A percentile compares a stretch with the other conserved stretches of the same genome.
Conservation (phyloP, 2,888 invertebrate species). For the Gasteruption jaculator region DNA sequence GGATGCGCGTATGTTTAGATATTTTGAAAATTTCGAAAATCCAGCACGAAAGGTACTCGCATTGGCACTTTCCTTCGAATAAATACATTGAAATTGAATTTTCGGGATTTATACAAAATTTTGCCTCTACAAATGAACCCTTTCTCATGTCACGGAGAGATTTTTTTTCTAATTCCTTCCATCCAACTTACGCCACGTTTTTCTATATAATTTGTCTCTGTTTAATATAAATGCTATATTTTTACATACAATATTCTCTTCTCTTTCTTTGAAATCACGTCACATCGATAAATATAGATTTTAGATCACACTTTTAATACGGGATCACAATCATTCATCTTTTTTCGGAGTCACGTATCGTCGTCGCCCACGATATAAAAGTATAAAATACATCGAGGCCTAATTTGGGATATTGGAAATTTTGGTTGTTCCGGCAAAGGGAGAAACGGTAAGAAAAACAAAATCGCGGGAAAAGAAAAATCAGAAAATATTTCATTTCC, state of each 20-base stretch:
- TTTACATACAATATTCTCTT: constrained; percentile 29
- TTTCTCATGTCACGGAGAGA: too few relatives aligned
- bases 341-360: constrained; percentile 25
- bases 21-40: too few relatives aligned
- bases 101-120: too few relatives aligned
- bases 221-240: constrained; percentile 25
- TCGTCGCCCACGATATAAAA: constrained; percentile 44
- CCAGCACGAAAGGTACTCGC: too few relatives aligned
- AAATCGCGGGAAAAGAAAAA: not conserved
- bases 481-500: too few relatives aligned
- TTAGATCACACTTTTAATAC: constrained; percentile 27
- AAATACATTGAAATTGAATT: constrained; percentile 3
- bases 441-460: constrained; percentile 10
- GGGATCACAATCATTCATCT: constrained; percentile 36
- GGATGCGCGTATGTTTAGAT: too few relatives aligned
- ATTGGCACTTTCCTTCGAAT: constrained; percentile 1
- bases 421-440: not conserved
- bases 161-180: constrained; percentile 15
- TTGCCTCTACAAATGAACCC: too few relatives aligned
- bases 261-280: too few relatives aligned
- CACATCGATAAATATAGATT: constrained; percentile 41
- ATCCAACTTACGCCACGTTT: constrained; percentile 17
- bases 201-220: constrained; percentile 22
- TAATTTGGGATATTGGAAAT: too few relatives aligned
- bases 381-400: constrained; percentile 45